Base-by-base conservation (phyloP, 64 coral and sea anemone species). In the Hydrozoanthus tunicans region DNA sequence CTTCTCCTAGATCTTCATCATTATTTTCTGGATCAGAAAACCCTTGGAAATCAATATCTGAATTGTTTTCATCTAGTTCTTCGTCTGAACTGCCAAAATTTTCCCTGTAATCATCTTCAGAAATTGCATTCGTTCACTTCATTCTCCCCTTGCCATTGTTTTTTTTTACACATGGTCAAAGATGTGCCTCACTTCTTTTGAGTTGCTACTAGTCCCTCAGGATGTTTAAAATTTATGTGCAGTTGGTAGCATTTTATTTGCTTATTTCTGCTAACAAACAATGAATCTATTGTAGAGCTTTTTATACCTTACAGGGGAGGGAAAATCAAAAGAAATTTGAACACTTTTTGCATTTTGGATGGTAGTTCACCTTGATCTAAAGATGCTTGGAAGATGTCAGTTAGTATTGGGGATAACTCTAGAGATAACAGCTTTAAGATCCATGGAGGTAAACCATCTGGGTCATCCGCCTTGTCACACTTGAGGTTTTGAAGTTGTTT, bases 31-130 rank as follows among this genome's bases (percentile, higher is more conserved):
- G 66, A 69, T 69, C 15, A 20, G 66, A 69, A 69, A 65, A 24
- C 1, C 66, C 66, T 69, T 69, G 66, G 24, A 69, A 69, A 69
- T 69, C 66, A 69, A 69, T 69, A 69, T 69, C 66, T n/a, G 12
- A 69, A 69, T 69, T 69, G 15, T 69, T 69, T 69, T 69, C 66
- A 69, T 69, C 66, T n/a, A 69, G 66, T 69, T 69, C 66, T 69
- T 69, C 66, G 24, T 69, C 66, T 69, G 66, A 69, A 24, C 15
- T 6, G 15, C 66, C 66, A 6, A 69, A 69, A n/a, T 17, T 69
- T 12, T 69, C 66, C 6, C 66, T 69, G 66, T n/a, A 69, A 17
- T 69, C 66, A 5, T 67, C 64, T 69, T 69, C 66, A 69, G 66
- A 69, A 69, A 69, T 69, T n/a, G 66, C 15, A 69, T 69, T 69